Evolutionary conservation across 1,140 invertebrate species (phyloP), one percentile per base, ranked within the genome.

Genomic region (Streblospio benedicti): DNA sequence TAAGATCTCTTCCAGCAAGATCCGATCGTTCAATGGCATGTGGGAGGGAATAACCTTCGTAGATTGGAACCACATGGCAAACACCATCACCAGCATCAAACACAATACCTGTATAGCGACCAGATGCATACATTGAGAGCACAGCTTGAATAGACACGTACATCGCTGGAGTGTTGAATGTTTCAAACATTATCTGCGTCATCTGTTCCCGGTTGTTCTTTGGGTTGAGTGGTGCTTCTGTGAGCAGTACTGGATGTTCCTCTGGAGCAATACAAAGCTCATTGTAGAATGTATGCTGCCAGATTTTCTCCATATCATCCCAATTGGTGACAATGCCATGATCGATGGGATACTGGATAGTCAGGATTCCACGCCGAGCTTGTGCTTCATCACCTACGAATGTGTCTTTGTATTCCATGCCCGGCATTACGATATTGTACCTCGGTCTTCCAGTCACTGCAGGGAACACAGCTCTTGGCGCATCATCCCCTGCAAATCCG

Each of bases 141-240:
- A 99, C 96, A 61, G 96, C 96, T 81, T 99, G 96, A 89, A 99
- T 97, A 20, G 95, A 97, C 33, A 99, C 88, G 81, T 96, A 97
- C 45, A 99, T 80, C 18, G 96, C 96, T 64, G 96, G 96, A 53
- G 95, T 95, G 80, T 98, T n/a, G n/a, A n/a, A n/a, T n/a, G n/a
- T n/a, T n/a, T n/a, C n/a, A n/a, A n/a, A n/a, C n/a, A n/a, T n/a
- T n/a, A n/a, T n/a, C 98, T 52, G 23, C n/a, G 60, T 60, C 68
- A 64, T 67, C 45, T 67, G 67, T 57, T 68, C 66, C 52, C 68
- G 25, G 49, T 69, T 69, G 2, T 62, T 57, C 18, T 52, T 52
- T 23, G 50, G 50, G 50, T 52, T n/a, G n/a, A n/a, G n/a, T n/a
- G n/a, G n/a, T n/a, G n/a, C n/a, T n/a, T n/a, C n/a, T n/a, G n/a